Percentiles rank a stretch among this genome's conserved stretches.
phyloP scores from a whole-genome alignment of 2,797 vertebrate genomes.

The Bucorvus abyssinicus region DNA sequence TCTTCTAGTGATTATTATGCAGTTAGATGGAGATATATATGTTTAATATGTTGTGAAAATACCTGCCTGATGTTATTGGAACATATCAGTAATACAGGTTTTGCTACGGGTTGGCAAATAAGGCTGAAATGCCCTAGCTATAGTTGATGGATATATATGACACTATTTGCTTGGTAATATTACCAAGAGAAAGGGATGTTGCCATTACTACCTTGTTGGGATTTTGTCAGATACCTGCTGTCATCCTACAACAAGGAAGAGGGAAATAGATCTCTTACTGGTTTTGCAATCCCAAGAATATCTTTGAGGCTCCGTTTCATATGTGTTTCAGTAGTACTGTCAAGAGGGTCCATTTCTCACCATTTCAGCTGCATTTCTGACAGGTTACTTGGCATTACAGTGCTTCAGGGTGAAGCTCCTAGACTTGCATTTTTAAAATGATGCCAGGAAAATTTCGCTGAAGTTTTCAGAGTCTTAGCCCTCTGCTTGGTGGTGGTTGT shows the following conservation, averaged over 20 bases:
- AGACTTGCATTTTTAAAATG: not conserved
- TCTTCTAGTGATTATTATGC: not conserved
- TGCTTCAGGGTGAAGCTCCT: not conserved
- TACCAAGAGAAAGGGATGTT: not conserved
- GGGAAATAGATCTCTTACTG: not conserved
- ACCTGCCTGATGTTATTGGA: not conserved
- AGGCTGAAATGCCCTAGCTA: not conserved
- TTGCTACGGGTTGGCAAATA: not conserved
- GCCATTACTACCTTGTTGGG: not conserved
- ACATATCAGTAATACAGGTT: not conserved
- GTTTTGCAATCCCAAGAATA: not conserved
- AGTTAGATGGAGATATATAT: not conserved
- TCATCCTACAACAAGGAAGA: not conserved
- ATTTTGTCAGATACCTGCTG: not conserved
- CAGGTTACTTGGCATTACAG: fast-evolving
- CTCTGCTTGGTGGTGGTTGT: not conserved
- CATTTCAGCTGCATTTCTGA: not conserved
- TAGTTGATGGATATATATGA: not conserved
- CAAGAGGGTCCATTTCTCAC: not conserved
- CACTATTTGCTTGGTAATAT: not conserved
- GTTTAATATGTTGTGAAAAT: not conserved
- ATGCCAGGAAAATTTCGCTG: not conserved
- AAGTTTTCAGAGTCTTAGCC: not conserved
- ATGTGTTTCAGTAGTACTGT: not conserved
- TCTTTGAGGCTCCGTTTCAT: not conserved